These are phyloP conservation scores for Balearica regulorum DNA, from an alignment of 2,797 vertebrate genomes.

Conservation along the genomic window DNA sequence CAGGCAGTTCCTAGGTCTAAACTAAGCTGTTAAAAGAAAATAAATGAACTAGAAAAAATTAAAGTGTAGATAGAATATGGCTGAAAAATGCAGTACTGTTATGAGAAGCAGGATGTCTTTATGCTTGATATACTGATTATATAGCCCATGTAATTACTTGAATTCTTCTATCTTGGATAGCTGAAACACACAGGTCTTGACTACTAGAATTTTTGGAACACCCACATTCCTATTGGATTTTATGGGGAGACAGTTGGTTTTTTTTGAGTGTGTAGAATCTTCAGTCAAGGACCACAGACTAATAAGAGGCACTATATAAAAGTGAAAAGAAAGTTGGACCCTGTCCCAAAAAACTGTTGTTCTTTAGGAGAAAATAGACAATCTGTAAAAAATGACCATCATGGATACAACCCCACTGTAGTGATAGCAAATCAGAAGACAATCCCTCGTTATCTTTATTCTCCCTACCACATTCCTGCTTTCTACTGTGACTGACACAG, in stretches of 20 bases:
- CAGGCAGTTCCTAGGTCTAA: neutral
- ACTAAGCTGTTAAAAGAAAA: neutral
- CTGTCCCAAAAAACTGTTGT: neutral
- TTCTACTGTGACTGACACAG: neutral
- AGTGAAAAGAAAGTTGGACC: neutral
- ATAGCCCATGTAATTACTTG: neutral
- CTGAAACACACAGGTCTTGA: neutral
- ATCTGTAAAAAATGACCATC: neutral
- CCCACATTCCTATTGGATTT: neutral
- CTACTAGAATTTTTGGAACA: neutral
- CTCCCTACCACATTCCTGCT: neutral
- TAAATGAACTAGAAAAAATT: neutral
- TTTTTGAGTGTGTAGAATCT: neutral
- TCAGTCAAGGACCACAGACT: neutral
- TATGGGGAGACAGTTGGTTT: neutral
- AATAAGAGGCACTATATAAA: neutral
- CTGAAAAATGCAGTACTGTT: neutral
- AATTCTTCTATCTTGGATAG: neutral
- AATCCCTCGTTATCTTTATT: neutral
- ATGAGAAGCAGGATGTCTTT: neutral
- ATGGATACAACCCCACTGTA: neutral
- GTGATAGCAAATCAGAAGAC: too few relatives aligned
- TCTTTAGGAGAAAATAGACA: neutral
- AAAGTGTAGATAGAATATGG: neutral
- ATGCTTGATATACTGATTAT: neutral